A percentile compares a stretch with the other conserved stretches of the same genome.
Conservation (phyloP, 1,140 invertebrate species). For the Scaptomyza graminum region DNA sequence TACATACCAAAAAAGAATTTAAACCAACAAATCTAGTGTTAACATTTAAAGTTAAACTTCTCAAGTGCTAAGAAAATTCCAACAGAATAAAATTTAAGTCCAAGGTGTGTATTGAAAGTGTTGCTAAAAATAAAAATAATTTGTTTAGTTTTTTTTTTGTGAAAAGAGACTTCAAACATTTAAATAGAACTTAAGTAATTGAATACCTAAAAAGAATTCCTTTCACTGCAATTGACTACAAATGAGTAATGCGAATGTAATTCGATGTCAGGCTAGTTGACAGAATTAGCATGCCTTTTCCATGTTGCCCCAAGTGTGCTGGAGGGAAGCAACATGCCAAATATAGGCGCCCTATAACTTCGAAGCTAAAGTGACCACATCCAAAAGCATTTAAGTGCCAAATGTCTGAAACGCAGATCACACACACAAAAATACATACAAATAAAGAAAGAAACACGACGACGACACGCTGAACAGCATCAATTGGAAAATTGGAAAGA, state of each 20-base stretch:
- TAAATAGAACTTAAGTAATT: not conserved
- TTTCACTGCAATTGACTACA: not conserved
- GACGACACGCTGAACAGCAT: slow-evolving; percentile 15
- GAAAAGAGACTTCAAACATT: no score
- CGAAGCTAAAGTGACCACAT: slow-evolving; percentile 60
- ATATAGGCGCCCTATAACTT: slow-evolving; percentile 43
- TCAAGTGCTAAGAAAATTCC: not conserved
- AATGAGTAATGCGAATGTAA: slow-evolving; percentile 71
- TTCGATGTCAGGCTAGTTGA: slow-evolving; percentile 53
- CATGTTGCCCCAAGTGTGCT: slow-evolving; percentile 42
- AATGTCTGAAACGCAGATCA: slow-evolving; percentile 63
- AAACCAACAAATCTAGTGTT: not conserved
- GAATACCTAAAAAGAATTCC: not conserved
- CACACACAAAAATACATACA: slow-evolving; percentile 39
- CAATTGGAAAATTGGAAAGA: slow-evolving; percentile 64
- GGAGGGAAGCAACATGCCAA: slow-evolving; percentile 21
- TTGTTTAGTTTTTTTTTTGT: no score
- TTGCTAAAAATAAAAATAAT: no score
- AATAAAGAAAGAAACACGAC: slow-evolving; percentile 3
- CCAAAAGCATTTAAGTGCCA: slow-evolving; percentile 74
- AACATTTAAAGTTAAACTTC: not conserved
- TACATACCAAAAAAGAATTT: slow-evolving; percentile 23
- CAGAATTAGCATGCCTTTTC: slow-evolving; percentile 61
- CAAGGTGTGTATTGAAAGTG: no score
- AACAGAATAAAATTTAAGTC: no score